Evolutionary conservation across 2,888 invertebrate species (phyloP).

Genomic region (Strigamia maritima): DNA sequence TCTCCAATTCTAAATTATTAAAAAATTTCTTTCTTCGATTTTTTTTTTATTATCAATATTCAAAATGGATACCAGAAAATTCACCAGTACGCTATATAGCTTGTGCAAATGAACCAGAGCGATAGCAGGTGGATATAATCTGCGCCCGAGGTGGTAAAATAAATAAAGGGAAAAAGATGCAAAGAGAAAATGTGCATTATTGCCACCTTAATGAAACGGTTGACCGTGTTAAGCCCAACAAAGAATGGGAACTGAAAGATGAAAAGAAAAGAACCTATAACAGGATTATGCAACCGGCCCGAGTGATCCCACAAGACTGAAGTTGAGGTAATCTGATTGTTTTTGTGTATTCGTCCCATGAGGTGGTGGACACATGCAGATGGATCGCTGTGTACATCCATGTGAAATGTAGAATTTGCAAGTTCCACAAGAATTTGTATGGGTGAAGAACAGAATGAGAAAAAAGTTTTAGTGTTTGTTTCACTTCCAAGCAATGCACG

Average conservation of each 20-base stretch:
- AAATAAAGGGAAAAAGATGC: neutral
- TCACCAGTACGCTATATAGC: neutral
- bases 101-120: neutral
- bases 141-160: neutral
- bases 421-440: neutral
- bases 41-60: neutral
- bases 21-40: no score
- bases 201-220: neutral
- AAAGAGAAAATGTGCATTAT: neutral
- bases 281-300: neutral
- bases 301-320: neutral
- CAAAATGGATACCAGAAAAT: neutral
- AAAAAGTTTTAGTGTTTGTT: conserved; percentile 8
- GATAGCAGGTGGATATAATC: conserved; percentile 3
- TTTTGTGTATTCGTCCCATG: conserved; percentile 18
- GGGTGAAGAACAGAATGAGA: neutral
- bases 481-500: neutral
- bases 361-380: conserved; percentile 23
- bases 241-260: neutral
- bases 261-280: neutral
- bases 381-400: neutral
- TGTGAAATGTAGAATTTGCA: neutral
- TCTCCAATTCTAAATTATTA: no score
- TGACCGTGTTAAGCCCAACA: neutral
- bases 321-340: neutral